A percentile compares a stretch with the other conserved stretches of the same genome.
Conservation (phyloP, 1,140 invertebrate genomes). For the Oncopodura yosiiana region DNA sequence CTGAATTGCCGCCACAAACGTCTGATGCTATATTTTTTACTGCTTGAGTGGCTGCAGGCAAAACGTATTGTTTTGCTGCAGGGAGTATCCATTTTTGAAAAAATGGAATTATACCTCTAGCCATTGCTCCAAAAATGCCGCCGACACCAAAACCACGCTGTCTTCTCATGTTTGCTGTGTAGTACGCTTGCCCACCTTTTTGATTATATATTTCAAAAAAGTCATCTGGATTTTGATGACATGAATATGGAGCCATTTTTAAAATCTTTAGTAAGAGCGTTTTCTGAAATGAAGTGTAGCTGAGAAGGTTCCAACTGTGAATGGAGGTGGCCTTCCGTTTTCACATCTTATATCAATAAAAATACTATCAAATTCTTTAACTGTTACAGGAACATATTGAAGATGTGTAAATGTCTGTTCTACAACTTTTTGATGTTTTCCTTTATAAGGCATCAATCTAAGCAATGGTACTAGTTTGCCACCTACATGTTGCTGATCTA, state of each 20-base stretch:
- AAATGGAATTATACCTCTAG: neutral
- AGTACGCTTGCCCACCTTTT: neutral
- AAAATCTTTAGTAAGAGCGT: neutral
- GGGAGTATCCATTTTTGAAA: neutral
- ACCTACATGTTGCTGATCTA: constrained; percentile 38
- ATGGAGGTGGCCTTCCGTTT: constrained; percentile 6
- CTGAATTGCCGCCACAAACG: neutral
- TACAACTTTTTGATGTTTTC: neutral
- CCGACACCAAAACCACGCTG: constrained; percentile 10
- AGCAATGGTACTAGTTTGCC: constrained; percentile 36
- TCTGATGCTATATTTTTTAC: constrained; percentile 8
- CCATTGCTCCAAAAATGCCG: constrained; percentile 5
- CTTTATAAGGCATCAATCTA: constrained; percentile 4
- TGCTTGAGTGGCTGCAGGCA: neutral
- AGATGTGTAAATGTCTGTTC: neutral
- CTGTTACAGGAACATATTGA: neutral
- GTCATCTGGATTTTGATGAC: too few species aligned
- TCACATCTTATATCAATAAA: constrained; percentile 19
- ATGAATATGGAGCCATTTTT: neutral
- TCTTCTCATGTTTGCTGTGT: neutral
- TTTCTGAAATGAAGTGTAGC: constrained; percentile 18
- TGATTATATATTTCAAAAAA: neutral
- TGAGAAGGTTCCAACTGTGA: constrained; percentile 6
- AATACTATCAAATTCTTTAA: neutral
- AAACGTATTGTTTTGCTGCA: neutral